These are phyloP conservation scores for Linnaemya vulpina DNA, from an alignment of 2,888 invertebrate species.

Conservation along the genomic window DNA sequence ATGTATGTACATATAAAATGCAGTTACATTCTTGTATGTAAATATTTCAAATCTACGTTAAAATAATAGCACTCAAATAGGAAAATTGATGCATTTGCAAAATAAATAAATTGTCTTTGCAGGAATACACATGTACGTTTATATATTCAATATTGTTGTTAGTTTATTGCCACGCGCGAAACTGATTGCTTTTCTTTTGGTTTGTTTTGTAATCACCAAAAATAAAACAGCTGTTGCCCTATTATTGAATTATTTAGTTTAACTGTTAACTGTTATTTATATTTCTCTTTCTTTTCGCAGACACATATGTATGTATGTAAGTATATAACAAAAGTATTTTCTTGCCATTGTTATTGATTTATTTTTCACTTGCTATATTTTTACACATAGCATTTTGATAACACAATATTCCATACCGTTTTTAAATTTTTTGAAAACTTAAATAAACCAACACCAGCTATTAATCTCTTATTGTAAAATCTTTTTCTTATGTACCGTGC, in stretches of 20 bases:
- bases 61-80: constrained; percentile 4
- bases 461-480: constrained; percentile 5
- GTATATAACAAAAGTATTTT: too few species aligned
- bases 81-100: constrained; percentile 29
- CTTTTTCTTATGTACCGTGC: constrained; percentile 18
- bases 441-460: constrained; percentile 20
- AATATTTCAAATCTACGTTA: constrained; percentile 35
- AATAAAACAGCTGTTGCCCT: constrained; percentile 57
- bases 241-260: constrained; percentile 45
- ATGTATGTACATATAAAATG: background rate
- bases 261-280: constrained; percentile 12
- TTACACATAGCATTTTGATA: background rate
- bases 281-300: background rate
- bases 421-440: constrained; percentile 15
- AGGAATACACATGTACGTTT: background rate
- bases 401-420: background rate
- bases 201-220: constrained; percentile 42
- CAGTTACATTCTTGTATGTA: background rate
- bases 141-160: constrained; percentile 18
- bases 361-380: background rate
- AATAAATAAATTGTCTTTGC: constrained; percentile 24
- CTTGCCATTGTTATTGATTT: constrained; percentile 2
- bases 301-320: background rate
- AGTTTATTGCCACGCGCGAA: constrained; percentile 54
- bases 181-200: constrained; percentile 5